These are phyloP conservation scores for Sesamia inferens DNA, from an alignment of 2,888 invertebrate species.

Conservation along the genomic window DNA sequence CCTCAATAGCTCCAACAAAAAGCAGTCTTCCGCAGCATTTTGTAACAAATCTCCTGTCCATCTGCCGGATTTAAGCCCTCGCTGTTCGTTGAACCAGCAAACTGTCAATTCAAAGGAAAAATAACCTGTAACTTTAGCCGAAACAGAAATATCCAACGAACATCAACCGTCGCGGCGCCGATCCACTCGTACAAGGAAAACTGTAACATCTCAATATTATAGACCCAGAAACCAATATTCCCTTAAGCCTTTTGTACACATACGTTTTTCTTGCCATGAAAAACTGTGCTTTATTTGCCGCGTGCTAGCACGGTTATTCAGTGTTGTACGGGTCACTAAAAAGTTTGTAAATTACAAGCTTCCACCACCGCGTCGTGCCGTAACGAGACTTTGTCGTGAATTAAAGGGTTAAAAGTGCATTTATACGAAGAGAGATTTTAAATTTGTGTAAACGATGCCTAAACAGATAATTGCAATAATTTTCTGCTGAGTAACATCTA, in stretches of 20 bases:
- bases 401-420: background rate
- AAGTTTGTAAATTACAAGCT: background rate
- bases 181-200: slow-evolving; percentile 35
- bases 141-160: slow-evolving; percentile 34
- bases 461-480: background rate
- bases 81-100: slow-evolving; percentile 47
- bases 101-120: slow-evolving; percentile 55
- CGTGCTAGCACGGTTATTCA: background rate
- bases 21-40: slow-evolving; percentile 17
- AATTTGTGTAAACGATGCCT: background rate
- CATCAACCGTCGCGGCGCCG: slow-evolving; percentile 6
- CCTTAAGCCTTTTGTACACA: background rate
- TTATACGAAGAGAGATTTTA: background rate
- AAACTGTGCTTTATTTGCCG: background rate
- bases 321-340: background rate
- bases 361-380: background rate
- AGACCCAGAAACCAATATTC: slow-evolving; percentile 29
- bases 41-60: slow-evolving; percentile 30
- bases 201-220: slow-evolving; percentile 30
- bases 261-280: background rate
- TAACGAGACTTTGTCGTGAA: background rate
- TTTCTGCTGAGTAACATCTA: background rate
- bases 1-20: slow-evolving; percentile 15
- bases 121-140: slow-evolving; percentile 46
- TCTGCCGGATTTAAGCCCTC: slow-evolving; percentile 45